Percentiles rank a stretch among this genome's conserved stretches.
Conservation (phyloP, 1,140 invertebrate genomes). For the Steinernema khuongi region DNA sequence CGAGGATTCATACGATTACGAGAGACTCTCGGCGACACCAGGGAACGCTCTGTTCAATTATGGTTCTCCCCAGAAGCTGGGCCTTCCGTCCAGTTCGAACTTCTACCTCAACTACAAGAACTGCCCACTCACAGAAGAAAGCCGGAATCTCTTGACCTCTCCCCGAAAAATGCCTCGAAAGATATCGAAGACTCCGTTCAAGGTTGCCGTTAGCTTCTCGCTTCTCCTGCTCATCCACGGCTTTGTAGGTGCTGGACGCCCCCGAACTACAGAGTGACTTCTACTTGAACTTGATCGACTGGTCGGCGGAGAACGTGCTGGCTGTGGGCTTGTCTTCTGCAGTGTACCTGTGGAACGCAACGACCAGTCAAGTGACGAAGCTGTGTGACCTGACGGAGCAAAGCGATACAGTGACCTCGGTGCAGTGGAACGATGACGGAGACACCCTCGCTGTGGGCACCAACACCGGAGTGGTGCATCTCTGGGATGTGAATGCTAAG, state of each 20-base stretch:
- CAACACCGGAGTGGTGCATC: conserved; percentile 63
- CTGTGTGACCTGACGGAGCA: conserved; percentile 89
- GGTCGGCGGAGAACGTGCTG: conserved; percentile 96
- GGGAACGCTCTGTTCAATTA: neutral
- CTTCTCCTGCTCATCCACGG: neutral
- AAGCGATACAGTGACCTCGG: conserved; percentile 89
- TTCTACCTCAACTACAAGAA: neutral
- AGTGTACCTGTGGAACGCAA: conserved; percentile 98
- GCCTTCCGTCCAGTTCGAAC: neutral
- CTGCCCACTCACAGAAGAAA: conserved; percentile 50
- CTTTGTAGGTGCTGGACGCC: conserved; percentile 80
- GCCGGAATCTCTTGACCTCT: conserved; percentile 50
- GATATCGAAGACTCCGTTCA: conserved; percentile 58
- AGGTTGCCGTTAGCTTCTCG: conserved; percentile 30
- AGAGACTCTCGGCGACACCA: neutral
- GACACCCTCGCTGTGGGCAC: conserved; percentile 94
- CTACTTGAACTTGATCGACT: conserved; percentile 96
- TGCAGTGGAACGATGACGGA: conserved; percentile 95
- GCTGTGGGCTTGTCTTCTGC: conserved; percentile 93
- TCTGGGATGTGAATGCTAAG: neutral
- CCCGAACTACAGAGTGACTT: conserved; percentile 98
- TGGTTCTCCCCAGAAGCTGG: conserved; percentile 30
- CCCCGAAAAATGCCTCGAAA: conserved; percentile 55
- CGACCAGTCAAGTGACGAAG: conserved; percentile 92
- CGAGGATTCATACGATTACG: neutral